These are phyloP conservation scores for Pelvicachromis taeniatus DNA, from an alignment of 2,113 vertebrate species.

Conservation along the genomic window DNA sequence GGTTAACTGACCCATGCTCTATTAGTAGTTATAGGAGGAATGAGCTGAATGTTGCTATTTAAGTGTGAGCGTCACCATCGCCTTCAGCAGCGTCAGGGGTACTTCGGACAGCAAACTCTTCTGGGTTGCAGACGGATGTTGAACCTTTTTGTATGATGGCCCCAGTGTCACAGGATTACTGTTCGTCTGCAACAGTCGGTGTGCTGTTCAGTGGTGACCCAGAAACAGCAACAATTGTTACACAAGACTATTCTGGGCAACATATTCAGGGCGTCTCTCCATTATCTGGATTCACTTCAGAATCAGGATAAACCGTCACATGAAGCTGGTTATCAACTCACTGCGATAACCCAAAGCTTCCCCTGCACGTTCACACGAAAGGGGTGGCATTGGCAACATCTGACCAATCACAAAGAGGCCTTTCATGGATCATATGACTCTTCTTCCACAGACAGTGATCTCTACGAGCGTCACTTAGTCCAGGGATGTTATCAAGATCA, in stretches of 20 bases:
- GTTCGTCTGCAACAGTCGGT: neutral
- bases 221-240: neutral
- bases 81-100: neutral
- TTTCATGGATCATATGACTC: neutral
- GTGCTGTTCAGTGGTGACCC: neutral
- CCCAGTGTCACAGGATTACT: neutral
- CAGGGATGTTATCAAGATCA: neutral
- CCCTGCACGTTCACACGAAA: neutral
- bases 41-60: neutral
- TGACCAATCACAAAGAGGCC: neutral
- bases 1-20: accelerated
- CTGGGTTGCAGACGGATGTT: neutral
- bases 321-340: neutral
- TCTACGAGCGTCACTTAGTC: neutral
- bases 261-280: neutral
- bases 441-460: neutral
- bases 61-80: neutral
- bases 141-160: neutral
- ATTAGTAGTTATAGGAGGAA: neutral
- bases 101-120: neutral
- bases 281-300: neutral
- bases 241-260: neutral
- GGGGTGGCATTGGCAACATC: neutral
- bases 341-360: neutral
- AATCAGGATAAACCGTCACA: neutral